Base-by-base conservation (phyloP, 1,140 invertebrate genomes). In the Lordiphosa mommai region DNA sequence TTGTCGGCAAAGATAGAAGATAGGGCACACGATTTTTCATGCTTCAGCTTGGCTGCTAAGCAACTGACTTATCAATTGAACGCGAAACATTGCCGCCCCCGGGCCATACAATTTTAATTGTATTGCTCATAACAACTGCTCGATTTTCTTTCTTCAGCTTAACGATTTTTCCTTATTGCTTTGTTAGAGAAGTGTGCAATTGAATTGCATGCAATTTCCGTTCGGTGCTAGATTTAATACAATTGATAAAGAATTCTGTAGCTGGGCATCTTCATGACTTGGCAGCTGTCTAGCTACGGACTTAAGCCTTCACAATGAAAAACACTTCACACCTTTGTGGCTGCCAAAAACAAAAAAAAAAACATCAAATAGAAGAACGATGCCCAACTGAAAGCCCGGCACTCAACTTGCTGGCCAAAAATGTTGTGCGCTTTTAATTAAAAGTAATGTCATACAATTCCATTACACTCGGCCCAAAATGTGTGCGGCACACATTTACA, bases 381-480 rank as follows among this genome's bases (percentile, higher is more conserved):
- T 16, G 43, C 34, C 43, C 4, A 37, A 46, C 48, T 59, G 57
- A 56, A 63, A 58, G 52, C 52, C 51, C 36, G 57, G 50, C 67
- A 77, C 72, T 79, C 73, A 69, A 69, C 52, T 43, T 49, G 63
- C 68, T 65, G 66, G 69, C 68, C 69, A 86, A 86, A 86, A 74
- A 68, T 76, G 84, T 77, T 86, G 77, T 86, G 70, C 84, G 74
- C 84, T 74, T 86, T 86, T 86, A 86, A 86, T 86, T 86, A 86
- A 86, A 86, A 86, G 84, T 86, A 86, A 86, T 86, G 84, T 86
- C 84, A 86, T 72, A 86, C 82, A 86, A 84, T 86, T 79, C 70
- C 76, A 86, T 86, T 86, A 86, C 61, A 64, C 61, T 77, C 68
- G 71, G 58, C 66, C 76, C 76, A 30, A 74, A 86, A 86, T 82